Percentiles rank a stretch among this genome's conserved stretches.
phyloP scores from a whole-genome alignment of 92 coral and sea anemone genomes.

The Micromussa lordhowensis region DNA sequence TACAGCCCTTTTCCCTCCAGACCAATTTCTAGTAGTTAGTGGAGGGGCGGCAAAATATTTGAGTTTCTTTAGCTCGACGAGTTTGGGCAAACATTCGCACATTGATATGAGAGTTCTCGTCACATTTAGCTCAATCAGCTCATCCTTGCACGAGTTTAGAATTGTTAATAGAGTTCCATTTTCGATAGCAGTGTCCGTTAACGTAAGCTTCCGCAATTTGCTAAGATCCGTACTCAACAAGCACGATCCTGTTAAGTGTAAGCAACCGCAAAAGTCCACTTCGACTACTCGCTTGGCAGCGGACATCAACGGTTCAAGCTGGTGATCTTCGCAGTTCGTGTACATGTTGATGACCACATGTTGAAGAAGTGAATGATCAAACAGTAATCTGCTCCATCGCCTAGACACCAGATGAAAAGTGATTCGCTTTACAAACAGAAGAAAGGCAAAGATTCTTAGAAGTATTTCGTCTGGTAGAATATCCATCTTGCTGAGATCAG shows the following conservation, averaged over 20 bases:
- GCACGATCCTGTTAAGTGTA: not conserved
- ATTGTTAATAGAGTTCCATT: not conserved
- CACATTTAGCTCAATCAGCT: not conserved
- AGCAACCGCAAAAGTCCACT: slow-evolving; percentile 17
- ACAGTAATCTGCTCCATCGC: slow-evolving; percentile 21
- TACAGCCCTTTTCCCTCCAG: not conserved
- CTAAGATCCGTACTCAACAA: not conserved
- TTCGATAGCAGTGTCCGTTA: not conserved
- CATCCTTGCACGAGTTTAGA: not conserved
- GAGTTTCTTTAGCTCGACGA: not conserved
- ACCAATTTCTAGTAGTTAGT: not conserved
- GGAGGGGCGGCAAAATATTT: slow-evolving; percentile 5
- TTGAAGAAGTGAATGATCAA: slow-evolving; percentile 1
- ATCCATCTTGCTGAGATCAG: slow-evolving; percentile 13
- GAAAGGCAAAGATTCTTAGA: slow-evolving; percentile 19
- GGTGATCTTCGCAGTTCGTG: slow-evolving; percentile 25
- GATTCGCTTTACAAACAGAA: slow-evolving; percentile 9
- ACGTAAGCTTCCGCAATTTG: not conserved
- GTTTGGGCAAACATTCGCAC: not conserved
- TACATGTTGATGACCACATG: not conserved
- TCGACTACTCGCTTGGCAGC: slow-evolving; percentile 26
- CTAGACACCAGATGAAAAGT: slow-evolving; percentile 6
- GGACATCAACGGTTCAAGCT: slow-evolving; percentile 15
- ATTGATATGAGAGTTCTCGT: not conserved
- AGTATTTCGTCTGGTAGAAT: slow-evolving; percentile 24